These are phyloP conservation scores for Plagodis pulveraria DNA, from an alignment of 2,888 invertebrate species.

Conservation along the genomic window DNA sequence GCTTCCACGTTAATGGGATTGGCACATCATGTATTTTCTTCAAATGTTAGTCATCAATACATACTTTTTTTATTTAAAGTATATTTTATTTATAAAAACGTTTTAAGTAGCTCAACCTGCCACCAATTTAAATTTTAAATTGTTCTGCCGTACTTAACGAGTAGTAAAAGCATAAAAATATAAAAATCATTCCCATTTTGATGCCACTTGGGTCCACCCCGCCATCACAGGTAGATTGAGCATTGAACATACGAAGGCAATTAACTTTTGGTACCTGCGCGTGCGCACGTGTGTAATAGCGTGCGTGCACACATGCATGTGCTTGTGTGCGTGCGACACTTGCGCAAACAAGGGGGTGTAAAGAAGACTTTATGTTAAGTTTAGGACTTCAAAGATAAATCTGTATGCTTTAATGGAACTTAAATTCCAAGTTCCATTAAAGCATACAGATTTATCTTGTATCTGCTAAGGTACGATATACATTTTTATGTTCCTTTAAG, in stretches of 20 bases:
- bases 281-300: slow-evolving; percentile 49
- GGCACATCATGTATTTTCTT: too few relatives aligned
- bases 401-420: slow-evolving; percentile 73
- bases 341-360: slow-evolving; percentile 74
- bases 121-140: slow-evolving; percentile 31
- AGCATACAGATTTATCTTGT: too few relatives aligned
- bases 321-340: slow-evolving; percentile 54
- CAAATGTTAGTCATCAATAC: too few relatives aligned
- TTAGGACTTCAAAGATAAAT: slow-evolving; percentile 50
- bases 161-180: slow-evolving; percentile 38
- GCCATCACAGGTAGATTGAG: slow-evolving; percentile 67
- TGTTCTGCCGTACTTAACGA: slow-evolving; percentile 32
- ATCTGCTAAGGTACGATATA: slow-evolving; percentile 66
- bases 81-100: slow-evolving; percentile 9
- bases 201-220: slow-evolving; percentile 47
- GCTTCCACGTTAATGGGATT: too few relatives aligned
- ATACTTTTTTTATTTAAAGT: background rate
- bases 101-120: slow-evolving; percentile 18
- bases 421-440: too few relatives aligned
- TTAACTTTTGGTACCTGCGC: slow-evolving; percentile 81
- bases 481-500: slow-evolving; percentile 62
- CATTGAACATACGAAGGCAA: slow-evolving; percentile 83
- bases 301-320: slow-evolving; percentile 14
- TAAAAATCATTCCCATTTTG: slow-evolving; percentile 42
- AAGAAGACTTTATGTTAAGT: slow-evolving; percentile 59